These are phyloP conservation scores for Rhabdornis inornatus DNA, from an alignment of 2,113 vertebrate species.

Conservation along the genomic window DNA sequence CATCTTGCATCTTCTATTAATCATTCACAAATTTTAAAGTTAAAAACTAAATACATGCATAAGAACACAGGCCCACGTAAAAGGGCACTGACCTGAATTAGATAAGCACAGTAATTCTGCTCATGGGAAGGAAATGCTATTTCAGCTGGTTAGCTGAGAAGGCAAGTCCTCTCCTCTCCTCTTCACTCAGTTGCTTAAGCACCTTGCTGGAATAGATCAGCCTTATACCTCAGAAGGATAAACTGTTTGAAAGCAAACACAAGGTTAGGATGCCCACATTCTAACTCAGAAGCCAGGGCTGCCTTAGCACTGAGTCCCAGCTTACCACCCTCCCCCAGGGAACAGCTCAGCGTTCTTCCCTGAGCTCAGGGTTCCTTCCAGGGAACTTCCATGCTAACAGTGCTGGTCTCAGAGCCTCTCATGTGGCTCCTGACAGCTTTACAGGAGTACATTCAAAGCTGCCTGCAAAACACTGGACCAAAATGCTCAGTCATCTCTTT, in stretches of 20 bases:
- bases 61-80: not conserved
- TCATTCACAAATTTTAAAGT: not conserved
- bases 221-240: not conserved
- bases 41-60: not conserved
- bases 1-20: not conserved
- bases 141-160: not conserved
- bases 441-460: not conserved
- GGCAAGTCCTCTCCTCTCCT: not conserved
- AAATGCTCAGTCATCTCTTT: not conserved
- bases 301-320: not conserved
- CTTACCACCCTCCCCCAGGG: not conserved
- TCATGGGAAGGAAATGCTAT: not conserved
- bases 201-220: not conserved
- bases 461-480: not conserved
- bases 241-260: not conserved
- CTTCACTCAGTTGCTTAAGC: not conserved
- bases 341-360: not conserved
- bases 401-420: not conserved
- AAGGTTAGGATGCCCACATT: not conserved
- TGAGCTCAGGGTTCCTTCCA: no score
- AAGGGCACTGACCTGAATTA: not conserved
- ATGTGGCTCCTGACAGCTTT: not conserved
- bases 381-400: not conserved
- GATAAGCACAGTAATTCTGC: not conserved
- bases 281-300: not conserved